A percentile compares a stretch with the other conserved stretches of the same genome.
Conservation (phyloP, 2,113 vertebrate species). For the Nipponia nippon region DNA sequence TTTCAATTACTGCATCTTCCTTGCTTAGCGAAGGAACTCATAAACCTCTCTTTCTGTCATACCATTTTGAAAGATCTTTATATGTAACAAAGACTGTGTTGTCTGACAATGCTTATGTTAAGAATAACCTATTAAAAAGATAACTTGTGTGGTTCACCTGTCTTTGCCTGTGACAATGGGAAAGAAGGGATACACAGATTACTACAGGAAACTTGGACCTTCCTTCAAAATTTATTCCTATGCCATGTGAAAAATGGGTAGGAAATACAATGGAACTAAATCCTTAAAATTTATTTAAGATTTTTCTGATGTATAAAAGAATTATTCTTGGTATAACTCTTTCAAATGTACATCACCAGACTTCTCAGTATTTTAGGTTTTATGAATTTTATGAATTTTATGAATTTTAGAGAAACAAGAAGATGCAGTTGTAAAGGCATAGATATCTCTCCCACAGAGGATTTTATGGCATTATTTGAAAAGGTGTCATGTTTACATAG, state of each 20-base stretch:
- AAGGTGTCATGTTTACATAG: background rate
- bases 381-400: background rate
- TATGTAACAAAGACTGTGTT: background rate
- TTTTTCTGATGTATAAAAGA: background rate
- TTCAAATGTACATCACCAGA: background rate
- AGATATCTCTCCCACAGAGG: background rate
- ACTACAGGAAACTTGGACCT: background rate
- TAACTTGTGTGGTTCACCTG: background rate
- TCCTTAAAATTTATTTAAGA: background rate
- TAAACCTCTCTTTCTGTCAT: constrained; percentile 38
- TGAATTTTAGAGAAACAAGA: background rate
- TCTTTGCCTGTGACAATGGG: background rate
- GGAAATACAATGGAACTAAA: background rate
- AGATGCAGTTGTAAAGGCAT: background rate
- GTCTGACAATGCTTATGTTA: background rate
- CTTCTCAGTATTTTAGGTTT: background rate
- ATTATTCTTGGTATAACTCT: background rate
- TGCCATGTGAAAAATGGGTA: background rate
- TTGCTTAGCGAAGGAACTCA: constrained; percentile 26
- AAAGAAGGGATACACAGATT: background rate
- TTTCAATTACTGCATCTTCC: constrained; percentile 62
- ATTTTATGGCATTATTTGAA: background rate
- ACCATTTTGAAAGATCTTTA: background rate
- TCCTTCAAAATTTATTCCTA: background rate
- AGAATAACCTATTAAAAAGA: background rate